Evolutionary conservation across 2,888 invertebrate species (phyloP), one percentile per base, ranked within the genome.

Genomic region (Acheta domesticus): DNA sequence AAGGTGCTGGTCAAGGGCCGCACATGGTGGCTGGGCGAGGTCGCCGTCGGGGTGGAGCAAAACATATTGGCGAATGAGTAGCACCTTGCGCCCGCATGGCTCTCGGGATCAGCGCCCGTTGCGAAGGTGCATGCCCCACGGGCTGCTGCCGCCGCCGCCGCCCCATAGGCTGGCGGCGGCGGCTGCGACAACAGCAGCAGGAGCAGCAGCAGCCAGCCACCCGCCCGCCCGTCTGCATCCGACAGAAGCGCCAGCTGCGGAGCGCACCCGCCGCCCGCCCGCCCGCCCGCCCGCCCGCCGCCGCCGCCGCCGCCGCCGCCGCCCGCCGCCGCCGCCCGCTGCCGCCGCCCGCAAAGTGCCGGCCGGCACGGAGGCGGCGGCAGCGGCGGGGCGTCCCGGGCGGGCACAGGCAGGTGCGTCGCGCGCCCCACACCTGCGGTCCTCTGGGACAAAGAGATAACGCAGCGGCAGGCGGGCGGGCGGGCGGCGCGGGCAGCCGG

Each of bases 401-500:
- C 16, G 14, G 16, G 16, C 62, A n/a, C 16, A 8, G 62, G n/a
- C 16, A 14, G 16, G 62, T 62, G 62, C 62, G 62, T 62, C 62
- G 62, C 62, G 16, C 62, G 62, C 62, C 14, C 14, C 62, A 62
- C 62, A 62, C 16, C 62, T 62, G 62, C 62, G 16, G 62, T n/a
- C n/a, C 62, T n/a, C 62, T n/a, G 62, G 62, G 62, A 62, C 62
- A 62, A 62, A 62, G 62, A 62, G 62, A 62, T 62, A 62, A 62
- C 62, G 62, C 62, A 62, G 62, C 62, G n/a, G 62, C 8, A 12
- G 62, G 16, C 62, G 14, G n/a, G 62, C 62, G 62, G 36, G 8
- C 36, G 36, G 19, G 62, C 62, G 8, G 62, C 62, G n/a, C 14
- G 62, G 36, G 36, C 16, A 14, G 62, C 16, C 62, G n/a, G n/a